Percentiles rank a stretch among this genome's conserved stretches.
Conservation (phyloP, 1,140 invertebrate species). For the Eupeodes corollae region DNA sequence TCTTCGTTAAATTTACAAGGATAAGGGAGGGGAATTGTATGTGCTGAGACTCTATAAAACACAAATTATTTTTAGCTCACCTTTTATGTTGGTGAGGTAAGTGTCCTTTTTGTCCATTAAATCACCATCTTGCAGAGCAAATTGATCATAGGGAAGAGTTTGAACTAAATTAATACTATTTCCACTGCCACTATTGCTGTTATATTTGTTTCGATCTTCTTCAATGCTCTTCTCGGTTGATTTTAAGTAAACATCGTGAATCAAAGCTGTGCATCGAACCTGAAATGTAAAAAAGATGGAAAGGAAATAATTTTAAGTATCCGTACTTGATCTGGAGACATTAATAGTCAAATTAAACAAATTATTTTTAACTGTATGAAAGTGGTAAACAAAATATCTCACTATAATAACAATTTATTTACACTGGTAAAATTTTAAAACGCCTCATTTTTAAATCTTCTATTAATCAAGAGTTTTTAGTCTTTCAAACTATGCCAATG, state of each 20-base stretch:
- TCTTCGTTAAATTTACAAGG: too few species aligned
- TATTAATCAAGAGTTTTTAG: too few species aligned
- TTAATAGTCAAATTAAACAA: too few species aligned
- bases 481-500: too few species aligned
- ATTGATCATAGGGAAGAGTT: slow-evolving; percentile 33
- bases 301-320: not conserved
- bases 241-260: slow-evolving; percentile 49
- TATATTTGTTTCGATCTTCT: slow-evolving; percentile 35
- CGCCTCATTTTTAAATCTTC: too few species aligned
- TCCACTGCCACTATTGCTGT: slow-evolving; percentile 14
- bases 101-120: slow-evolving; percentile 31
- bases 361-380: too few species aligned
- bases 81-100: slow-evolving; percentile 34
- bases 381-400: too few species aligned
- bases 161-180: slow-evolving; percentile 23
- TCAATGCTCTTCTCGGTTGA: slow-evolving; percentile 46
- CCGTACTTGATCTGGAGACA: too few species aligned
- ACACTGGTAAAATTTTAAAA: too few species aligned
- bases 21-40: too few species aligned
- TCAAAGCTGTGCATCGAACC: slow-evolving; percentile 46
- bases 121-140: slow-evolving; percentile 27
- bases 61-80: slow-evolving; percentile 23
- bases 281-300: slow-evolving; percentile 13
- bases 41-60: too few species aligned
- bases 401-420: too few species aligned